Base-by-base conservation (phyloP, 2,888 invertebrate species). In the Agriopis marginaria region DNA sequence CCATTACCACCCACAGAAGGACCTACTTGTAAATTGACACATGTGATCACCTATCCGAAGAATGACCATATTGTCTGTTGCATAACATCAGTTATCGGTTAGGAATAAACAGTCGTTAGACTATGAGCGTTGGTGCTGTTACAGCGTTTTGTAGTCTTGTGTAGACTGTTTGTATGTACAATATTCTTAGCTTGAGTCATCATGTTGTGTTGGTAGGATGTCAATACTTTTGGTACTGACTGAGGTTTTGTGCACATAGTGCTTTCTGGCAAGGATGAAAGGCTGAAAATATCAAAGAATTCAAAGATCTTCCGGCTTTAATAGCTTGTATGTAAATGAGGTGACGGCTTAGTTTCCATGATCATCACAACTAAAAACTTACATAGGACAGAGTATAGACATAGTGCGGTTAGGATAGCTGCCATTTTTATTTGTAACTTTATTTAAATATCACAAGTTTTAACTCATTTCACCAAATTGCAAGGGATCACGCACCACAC, bases 361-460 rank as follows among this genome's bases (percentile, higher is more conserved):
- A 11, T 14, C 44, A 42, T 10, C 42, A 42, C 14, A 3, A 56
- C 17, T 42, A 40, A 56, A 12, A 45, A 58, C 82, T 82, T 75
- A 82, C 82, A 74, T 56, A 76, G 63, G 23, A 73, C 7, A 0
- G 32, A 39, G 11, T 32, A 59, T 10, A 65, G 7, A 14, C 51
- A 8, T 53, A 65, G n/a, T 39, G 45, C 10, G 8, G n/a, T 58
- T 39, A 32, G 4, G 3, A 59, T 40, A 60, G 60, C 39, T 55
- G 42, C 47, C 60, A 54, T 64, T 63, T 55, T 44, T 10, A 3
- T 23, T 12, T 17, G 4, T 40, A 10, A 11, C 7, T 45, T 7
- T 49, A 60, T 32, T 32, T 51, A 39, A 12, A 12, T 51, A 42
- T 42, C 42, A 55, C 40, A 45, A 23, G 32, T 58, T 45, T 11